A percentile compares a stretch with the other conserved stretches of the same genome.
phyloP scores from a whole-genome alignment of 37 sponge, comb jelly and placozoan species.

The Crambe crambe region DNA sequence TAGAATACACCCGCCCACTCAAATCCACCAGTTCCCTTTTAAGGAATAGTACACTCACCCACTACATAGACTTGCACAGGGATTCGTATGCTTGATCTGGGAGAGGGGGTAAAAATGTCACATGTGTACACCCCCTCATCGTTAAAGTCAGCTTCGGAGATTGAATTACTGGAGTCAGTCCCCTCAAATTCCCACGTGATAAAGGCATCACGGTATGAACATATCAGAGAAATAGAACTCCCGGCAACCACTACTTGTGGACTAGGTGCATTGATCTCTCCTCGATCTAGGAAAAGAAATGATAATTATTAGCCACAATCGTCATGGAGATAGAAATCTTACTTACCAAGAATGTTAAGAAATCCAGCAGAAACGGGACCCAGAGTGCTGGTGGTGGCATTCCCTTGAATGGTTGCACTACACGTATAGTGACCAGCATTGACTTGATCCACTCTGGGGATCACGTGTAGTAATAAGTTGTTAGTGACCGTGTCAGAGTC shows the following conservation, averaged over 20 bases:
- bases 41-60: neutral
- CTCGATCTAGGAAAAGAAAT: neutral
- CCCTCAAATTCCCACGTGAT: neutral
- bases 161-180: neutral
- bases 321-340: neutral
- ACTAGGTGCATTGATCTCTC: neutral
- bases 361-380: neutral
- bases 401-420: neutral
- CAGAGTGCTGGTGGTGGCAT: neutral
- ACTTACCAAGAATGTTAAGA: neutral
- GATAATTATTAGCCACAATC: neutral
- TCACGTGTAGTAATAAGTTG: neutral
- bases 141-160: neutral
- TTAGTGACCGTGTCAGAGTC: neutral
- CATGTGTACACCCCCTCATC: neutral
- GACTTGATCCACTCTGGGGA: neutral
- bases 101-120: neutral
- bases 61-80: neutral
- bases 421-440: neutral
- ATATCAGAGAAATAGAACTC: neutral
- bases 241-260: neutral
- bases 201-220: neutral
- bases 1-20: neutral
- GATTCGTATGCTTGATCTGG: neutral
- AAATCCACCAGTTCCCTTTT: too few relatives aligned